A percentile compares a stretch with the other conserved stretches of the same genome.
Conservation (phyloP, 2,797 vertebrate species). For the Scyliorhinus canicula region DNA sequence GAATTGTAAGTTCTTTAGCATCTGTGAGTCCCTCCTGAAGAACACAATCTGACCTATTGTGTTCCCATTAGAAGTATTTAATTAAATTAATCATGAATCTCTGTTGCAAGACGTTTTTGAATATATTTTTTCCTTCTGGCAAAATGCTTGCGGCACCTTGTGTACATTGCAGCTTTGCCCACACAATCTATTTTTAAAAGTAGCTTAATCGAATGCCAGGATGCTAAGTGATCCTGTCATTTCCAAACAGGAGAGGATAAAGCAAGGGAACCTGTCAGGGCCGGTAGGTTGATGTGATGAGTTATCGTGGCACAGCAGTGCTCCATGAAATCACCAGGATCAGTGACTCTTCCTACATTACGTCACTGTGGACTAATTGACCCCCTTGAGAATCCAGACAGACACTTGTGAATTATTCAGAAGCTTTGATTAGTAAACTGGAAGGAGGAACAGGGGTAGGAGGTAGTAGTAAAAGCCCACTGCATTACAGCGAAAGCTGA, state of each 20-base stretch:
- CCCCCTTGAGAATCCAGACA: constrained; percentile 35
- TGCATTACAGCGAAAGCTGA: background rate
- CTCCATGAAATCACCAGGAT: background rate
- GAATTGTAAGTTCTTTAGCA: background rate
- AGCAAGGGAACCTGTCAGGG: background rate
- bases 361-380: constrained; percentile 40
- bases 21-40: background rate
- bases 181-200: background rate
- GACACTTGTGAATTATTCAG: constrained; percentile 22
- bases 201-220: background rate
- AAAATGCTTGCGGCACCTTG: background rate
- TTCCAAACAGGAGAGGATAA: background rate
- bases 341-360: background rate
- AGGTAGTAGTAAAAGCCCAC: background rate
- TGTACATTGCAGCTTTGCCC: background rate
- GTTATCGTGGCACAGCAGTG: background rate
- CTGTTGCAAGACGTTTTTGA: background rate
- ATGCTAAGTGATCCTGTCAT: background rate
- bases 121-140: background rate
- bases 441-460: background rate
- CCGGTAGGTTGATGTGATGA: background rate
- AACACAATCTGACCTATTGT: background rate
- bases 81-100: background rate
- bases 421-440: background rate
- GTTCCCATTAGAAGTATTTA: background rate